These are phyloP conservation scores for Cydia strobilella DNA, from an alignment of 1,140 invertebrate genomes.

Conservation along the genomic window DNA sequence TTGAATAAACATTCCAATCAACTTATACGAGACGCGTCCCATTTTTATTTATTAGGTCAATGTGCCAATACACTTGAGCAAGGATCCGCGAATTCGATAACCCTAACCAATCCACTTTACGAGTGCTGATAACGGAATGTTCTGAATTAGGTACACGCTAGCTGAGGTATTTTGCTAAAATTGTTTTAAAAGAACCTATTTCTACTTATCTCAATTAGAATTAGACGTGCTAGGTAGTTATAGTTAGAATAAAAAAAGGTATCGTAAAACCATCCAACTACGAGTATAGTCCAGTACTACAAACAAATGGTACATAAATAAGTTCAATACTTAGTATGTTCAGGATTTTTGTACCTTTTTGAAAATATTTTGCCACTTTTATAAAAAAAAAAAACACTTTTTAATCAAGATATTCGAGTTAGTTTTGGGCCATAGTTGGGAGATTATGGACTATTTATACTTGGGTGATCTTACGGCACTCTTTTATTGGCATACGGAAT, in stretches of 20 bases:
- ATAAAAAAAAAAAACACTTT: too few species aligned
- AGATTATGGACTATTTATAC: too few species aligned
- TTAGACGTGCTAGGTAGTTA: not conserved
- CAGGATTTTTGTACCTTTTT: too few species aligned
- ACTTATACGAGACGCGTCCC: constrained; percentile 17
- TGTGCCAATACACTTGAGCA: constrained; percentile 30
- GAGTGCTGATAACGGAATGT: constrained; percentile 26
- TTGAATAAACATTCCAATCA: constrained; percentile 29
- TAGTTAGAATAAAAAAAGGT: not conserved
- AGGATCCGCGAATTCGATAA: constrained; percentile 27
- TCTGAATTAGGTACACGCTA: constrained; percentile 21
- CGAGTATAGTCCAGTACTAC: too few species aligned
- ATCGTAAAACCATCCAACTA: too few species aligned
- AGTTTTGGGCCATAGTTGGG: too few species aligned
- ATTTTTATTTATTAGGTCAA: constrained; percentile 31
- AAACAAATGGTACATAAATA: too few species aligned
- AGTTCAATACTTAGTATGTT: too few species aligned
- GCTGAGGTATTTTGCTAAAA: constrained; percentile 9
- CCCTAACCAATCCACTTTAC: constrained; percentile 30
- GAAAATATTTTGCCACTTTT: too few species aligned
- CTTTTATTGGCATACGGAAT: too few species aligned
- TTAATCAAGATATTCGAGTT: too few species aligned
- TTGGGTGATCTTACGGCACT: too few species aligned
- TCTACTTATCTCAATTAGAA: not conserved
- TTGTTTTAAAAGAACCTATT: not conserved